A percentile compares a stretch with the other conserved stretches of the same genome.
phyloP scores from a whole-genome alignment of 1,140 invertebrate species.

The Tetramorium simillimum region DNA sequence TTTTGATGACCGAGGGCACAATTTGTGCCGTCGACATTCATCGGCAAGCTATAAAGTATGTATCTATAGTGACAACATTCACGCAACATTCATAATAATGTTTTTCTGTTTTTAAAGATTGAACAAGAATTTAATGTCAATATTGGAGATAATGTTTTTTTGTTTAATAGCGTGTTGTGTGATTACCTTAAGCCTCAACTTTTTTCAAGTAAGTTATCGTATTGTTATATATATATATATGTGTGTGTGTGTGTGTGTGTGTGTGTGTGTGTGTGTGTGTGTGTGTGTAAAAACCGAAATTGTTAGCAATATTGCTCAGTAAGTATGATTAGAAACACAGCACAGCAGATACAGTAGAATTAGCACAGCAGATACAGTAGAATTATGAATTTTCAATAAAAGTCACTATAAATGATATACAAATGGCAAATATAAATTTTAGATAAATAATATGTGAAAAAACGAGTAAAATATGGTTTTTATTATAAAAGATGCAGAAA shows the following conservation, averaged over 20 bases:
- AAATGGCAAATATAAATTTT: neutral
- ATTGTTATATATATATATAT: neutral
- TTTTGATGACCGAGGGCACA: neutral
- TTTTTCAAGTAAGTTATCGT: neutral
- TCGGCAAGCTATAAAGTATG: slow-evolving; percentile 16
- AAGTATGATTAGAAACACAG: neutral
- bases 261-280: too few relatives aligned
- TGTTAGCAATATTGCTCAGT: neutral
- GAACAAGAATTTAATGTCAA: neutral
- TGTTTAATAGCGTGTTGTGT: neutral
- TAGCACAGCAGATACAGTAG: too few relatives aligned
- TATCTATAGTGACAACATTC: neutral
- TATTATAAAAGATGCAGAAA: neutral
- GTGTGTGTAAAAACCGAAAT: neutral
- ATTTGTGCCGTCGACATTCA: slow-evolving; percentile 32
- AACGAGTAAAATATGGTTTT: neutral
- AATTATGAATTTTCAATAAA: neutral
- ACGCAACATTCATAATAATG: neutral
- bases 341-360: too few relatives aligned
- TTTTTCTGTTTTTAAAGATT: neutral
- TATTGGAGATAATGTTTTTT: neutral
- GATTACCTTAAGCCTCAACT: neutral
- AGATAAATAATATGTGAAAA: neutral
- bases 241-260: too few relatives aligned
- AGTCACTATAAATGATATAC: neutral